Evolutionary conservation across 2,797 vertebrate genomes (phyloP), one percentile per base, ranked within the genome.

Genomic region (Neosalanx taihuensis): DNA sequence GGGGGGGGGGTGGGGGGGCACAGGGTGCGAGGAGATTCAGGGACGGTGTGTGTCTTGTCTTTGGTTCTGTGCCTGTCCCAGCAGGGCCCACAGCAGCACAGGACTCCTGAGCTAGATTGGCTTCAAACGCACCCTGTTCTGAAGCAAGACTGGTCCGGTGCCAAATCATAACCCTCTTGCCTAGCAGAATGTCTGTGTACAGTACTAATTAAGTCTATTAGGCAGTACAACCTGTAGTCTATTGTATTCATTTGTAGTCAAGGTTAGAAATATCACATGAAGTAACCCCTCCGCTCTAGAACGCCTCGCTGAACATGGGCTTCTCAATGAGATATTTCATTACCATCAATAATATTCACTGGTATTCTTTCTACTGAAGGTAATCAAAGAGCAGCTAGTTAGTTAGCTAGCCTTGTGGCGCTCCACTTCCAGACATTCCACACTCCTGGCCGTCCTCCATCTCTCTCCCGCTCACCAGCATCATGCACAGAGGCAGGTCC

Each of bases 51-150:
- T 23, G 18, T 68, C 85, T 30, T 13, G 60, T 35, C 26, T 29
- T 53, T 29, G 49, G 69, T 71, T 67, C 56, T 9, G 37, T 73
- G 65, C n/a, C 41, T n/a, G 12, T 65, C 35, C 37, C 2, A 20
- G 15, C 64, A 46, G n/a, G 41, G 37, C 20, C 20, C 64, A 65
- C 80, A 87, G 88, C 84, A 86, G 85, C 85, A 86, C 81, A 85
- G 82, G 84, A 79, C 78, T 85, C 88, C 84, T 88, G 85, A 83
- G 85, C 75, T 75, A 81, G 41, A 13, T 46, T 10, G 9, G 37
- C 37, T 41, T 10, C 76, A 65, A 65, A 56, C 63, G 73, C 75
- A 29, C 26, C 64, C n/a, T 49, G 15, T 66, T 51, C 77, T 82
- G 83, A 85, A 71, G 76, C 74, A 77, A 69, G 69, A 71, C 80